Evolutionary conservation across 2,888 invertebrate genomes (phyloP).

Genomic region (Endotricha flammealis): DNA sequence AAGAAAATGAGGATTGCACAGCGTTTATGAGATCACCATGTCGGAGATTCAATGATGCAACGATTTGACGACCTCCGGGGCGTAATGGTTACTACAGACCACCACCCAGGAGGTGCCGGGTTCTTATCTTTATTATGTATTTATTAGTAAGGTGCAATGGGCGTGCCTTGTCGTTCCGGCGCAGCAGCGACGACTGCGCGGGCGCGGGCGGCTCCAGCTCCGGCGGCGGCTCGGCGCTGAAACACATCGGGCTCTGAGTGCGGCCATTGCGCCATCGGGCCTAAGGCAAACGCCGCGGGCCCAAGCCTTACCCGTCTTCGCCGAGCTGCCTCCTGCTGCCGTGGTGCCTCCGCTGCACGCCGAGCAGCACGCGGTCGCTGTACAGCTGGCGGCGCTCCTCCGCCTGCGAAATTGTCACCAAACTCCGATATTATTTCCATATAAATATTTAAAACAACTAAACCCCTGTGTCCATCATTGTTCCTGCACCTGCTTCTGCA

Average conservation of each 20-base stretch:
- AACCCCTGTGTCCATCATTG: conserved; percentile 82
- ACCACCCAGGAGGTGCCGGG: no score
- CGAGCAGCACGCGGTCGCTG: conserved; percentile 74
- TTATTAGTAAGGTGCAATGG: no score
- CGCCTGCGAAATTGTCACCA: no score
- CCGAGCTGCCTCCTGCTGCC: conserved; percentile 46
- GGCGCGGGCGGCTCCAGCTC: neutral
- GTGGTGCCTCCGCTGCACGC: conserved; percentile 74
- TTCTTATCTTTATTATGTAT: no score
- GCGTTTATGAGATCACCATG: no score
- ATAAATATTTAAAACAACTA: no score
- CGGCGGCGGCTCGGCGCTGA: conserved; percentile 61
- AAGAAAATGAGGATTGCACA: no score
- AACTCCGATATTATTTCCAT: neutral
- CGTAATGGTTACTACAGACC: no score
- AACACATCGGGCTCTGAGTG: conserved; percentile 78
- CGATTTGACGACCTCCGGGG: no score
- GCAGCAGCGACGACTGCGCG: conserved; percentile 43
- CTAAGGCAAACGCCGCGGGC: no score
- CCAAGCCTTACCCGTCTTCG: conserved; percentile 29
- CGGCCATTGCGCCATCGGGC: no score
- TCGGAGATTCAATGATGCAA: no score
- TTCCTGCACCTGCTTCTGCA: conserved; percentile 85
- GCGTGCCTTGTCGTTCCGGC: conserved; percentile 70
- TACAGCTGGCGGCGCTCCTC: conserved; percentile 47